Percentiles rank a stretch among this genome's conserved stretches.
Conservation (phyloP, 2,888 invertebrate genomes). For the Drosophila cyrtoloma region DNA sequence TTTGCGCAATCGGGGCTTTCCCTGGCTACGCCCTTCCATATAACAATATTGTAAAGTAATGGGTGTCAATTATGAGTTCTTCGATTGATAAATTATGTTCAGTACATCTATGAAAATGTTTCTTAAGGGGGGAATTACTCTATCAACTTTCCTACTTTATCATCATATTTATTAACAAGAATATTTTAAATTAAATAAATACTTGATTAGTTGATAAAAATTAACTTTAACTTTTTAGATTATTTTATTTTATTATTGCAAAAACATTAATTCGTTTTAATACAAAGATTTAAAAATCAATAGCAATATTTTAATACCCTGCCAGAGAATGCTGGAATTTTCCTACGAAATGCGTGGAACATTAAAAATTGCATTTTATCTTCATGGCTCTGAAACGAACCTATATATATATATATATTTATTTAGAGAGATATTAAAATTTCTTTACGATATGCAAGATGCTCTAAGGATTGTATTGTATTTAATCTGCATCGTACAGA, state of each 20-base stretch:
- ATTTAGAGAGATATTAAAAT: background rate
- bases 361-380: background rate
- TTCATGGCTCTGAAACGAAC: too few species aligned
- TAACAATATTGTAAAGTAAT: background rate
- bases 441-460: background rate
- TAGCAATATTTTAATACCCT: background rate
- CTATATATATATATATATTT: too few species aligned
- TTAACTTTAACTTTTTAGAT: background rate
- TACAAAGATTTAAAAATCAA: rapidly evolving
- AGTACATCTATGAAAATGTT: background rate
- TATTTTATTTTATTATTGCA: background rate
- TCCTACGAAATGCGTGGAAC: background rate
- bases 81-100: background rate
- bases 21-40: background rate
- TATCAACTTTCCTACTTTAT: background rate
- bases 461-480: background rate
- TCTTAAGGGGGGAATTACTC: background rate
- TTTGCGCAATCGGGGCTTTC: background rate
- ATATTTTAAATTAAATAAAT: background rate
- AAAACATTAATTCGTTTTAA: background rate
- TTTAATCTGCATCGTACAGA: background rate
- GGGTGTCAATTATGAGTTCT: background rate
- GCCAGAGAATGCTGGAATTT: background rate
- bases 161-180: background rate
- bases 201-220: background rate